Evolutionary conservation across 2,797 vertebrate species (phyloP).

Genomic region (Gymnopithys bicolor): DNA sequence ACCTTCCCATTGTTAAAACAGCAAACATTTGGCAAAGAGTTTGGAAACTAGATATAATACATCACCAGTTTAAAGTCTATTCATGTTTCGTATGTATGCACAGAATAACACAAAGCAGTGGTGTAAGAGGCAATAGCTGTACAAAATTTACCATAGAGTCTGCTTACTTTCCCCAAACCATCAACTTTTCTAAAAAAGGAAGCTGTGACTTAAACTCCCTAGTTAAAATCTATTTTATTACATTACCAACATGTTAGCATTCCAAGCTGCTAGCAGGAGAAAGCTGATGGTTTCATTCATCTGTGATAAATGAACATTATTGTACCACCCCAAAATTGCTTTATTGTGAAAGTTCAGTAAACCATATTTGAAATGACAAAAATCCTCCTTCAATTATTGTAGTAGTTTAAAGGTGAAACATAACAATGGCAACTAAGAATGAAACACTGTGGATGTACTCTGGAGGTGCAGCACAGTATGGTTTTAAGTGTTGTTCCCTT

Average conservation of each 20-base stretch:
- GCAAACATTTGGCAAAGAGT: not conserved
- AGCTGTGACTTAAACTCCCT: not conserved
- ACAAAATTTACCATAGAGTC: not conserved
- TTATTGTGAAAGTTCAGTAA: not conserved
- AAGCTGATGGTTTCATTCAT: not conserved
- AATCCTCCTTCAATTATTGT: not conserved
- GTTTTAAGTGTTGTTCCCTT: not conserved
- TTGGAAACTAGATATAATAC: not conserved
- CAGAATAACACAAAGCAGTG: not conserved
- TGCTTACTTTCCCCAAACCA: not conserved
- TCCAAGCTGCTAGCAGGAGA: not conserved
- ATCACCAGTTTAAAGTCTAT: accelerated
- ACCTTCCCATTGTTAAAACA: not conserved
- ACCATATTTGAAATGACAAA: not conserved
- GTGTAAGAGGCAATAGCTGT: not conserved
- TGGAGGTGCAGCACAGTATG: not conserved
- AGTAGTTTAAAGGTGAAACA: not conserved
- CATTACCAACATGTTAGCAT: not conserved
- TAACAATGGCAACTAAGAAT: not conserved
- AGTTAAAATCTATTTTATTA: not conserved
- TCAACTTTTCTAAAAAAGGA: not conserved
- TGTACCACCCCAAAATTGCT: not conserved
- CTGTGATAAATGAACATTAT: not conserved
- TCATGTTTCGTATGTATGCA: accelerated
- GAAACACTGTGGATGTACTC: not conserved